These are phyloP conservation scores for Hirundo rustica DNA, from an alignment of 2,797 vertebrate genomes.

Conservation along the genomic window DNA sequence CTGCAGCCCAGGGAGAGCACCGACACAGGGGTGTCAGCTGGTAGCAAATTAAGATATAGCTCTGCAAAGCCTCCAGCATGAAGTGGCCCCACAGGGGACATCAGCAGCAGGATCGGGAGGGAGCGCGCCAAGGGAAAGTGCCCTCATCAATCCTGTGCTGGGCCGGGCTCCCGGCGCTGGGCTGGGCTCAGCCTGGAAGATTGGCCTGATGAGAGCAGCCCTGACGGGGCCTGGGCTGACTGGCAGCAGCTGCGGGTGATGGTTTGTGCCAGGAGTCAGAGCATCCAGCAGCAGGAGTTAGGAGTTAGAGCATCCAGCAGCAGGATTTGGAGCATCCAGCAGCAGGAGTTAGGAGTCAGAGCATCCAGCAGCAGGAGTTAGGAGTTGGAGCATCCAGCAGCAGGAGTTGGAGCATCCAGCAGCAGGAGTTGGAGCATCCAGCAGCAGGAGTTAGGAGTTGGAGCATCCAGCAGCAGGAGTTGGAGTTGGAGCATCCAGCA, in stretches of 20 bases:
- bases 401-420: too few relatives aligned
- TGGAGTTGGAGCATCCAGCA: too few relatives aligned
- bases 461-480: too few relatives aligned
- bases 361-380: too few relatives aligned
- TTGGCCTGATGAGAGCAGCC: too few relatives aligned
- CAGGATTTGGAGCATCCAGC: too few relatives aligned
- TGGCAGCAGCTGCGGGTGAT: background rate
- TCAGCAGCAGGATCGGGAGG: background rate
- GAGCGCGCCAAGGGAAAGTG: background rate
- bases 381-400: too few relatives aligned
- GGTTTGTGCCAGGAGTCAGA: background rate
- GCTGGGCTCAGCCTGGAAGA: background rate
- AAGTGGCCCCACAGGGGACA: background rate
- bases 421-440: too few relatives aligned
- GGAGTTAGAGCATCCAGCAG: too few relatives aligned
- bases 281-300: background rate
- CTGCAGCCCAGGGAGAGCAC: background rate
- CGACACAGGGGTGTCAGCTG: background rate
- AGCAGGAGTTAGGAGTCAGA: too few relatives aligned
- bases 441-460: too few relatives aligned
- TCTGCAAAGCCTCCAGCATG: background rate
- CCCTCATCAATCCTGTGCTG: background rate
- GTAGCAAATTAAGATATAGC: background rate
- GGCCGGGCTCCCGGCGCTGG: rapidly evolving
- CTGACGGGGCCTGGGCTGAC: too few relatives aligned